Percentiles rank a stretch among this genome's conserved stretches.
Evolutionary conservation across 2,113 vertebrate species (phyloP).

Genomic region (Chamaea fasciata): DNA sequence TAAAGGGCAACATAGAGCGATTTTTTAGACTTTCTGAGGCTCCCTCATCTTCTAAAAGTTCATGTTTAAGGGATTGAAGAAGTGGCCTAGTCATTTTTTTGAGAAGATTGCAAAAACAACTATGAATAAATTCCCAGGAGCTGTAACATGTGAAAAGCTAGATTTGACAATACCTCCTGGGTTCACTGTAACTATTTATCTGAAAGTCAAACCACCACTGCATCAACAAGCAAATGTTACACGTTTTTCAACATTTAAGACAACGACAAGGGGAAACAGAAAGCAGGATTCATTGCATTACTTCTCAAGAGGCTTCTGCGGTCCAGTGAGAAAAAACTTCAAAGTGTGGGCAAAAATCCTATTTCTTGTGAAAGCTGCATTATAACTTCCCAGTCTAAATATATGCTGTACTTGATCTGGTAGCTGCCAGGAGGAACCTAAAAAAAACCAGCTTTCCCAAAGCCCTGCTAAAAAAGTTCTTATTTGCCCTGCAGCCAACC

Average conservation of each 20-base stretch:
- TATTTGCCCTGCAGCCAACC: background rate
- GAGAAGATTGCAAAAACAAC: slow-evolving; percentile 27
- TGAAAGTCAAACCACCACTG: background rate
- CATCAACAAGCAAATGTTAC: background rate
- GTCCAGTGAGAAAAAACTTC: background rate
- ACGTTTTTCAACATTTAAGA: background rate
- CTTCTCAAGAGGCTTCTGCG: background rate
- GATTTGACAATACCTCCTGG: background rate
- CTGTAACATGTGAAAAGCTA: background rate
- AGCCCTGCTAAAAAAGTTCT: background rate
- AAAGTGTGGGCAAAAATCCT: background rate
- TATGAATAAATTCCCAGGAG: slow-evolving; percentile 34
- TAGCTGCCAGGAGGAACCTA: background rate
- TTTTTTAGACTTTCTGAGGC: background rate
- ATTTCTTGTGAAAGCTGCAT: background rate
- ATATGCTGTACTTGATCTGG: background rate
- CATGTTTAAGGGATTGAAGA: slow-evolving; percentile 1
- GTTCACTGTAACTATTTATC: background rate
- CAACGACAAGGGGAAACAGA: background rate
- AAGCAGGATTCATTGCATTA: background rate
- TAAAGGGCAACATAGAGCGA: background rate
- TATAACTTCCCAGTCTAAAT: background rate
- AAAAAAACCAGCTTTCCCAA: background rate
- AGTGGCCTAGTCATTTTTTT: slow-evolving; percentile 1
- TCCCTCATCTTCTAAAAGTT: slow-evolving; percentile 13